Base-by-base conservation (phyloP, 2,888 invertebrate genomes). In the Hyalella azteca region DNA sequence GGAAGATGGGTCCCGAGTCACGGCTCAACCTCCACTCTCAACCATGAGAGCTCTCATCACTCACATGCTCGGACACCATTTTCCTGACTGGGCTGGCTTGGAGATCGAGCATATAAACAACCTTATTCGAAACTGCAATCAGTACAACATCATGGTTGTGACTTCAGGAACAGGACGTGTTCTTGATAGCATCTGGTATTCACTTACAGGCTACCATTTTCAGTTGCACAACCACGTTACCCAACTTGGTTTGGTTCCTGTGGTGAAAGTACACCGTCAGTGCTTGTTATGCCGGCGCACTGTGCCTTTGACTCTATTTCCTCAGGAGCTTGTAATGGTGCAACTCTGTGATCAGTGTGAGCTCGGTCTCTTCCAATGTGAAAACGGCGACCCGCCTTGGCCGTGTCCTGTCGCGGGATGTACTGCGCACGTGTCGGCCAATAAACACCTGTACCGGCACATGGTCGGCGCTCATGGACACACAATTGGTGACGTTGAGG, bases 41-140 rank as follows among this genome's bases (percentile, higher is more conserved):
- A 79, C 79, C n/a, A 48, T 48, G 40, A 73, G 79, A 54, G 49
- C 79, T 7, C 40, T 79, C n/a, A 45, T 79, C 9, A 73, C 66
- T 32, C 79, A 79, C 32, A 39, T 79, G 54, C 45, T 73, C 7
- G 73, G 73, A 13, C 73, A 73, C 15, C 79, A 79, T 26, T 50
- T 79, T 26, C 79, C 79, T 32, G 79, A 79, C n/a, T 79, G 79
- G 79, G 45, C 73, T 48, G 79, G 79, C 9, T 73, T 79, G 22
- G 48, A 73, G 40, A 45, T 79, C 15, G 79, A 79, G 29, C 79
- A 79, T 22, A 79, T 79, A 32, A 73, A 73, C 36, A 79, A 73
- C 19, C 73, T 79, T n/a, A 49, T 79, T 7, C 49, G 49, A 22
- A 79, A 79, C 26, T 79, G 73, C 45, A 79, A 79, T 29, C 48